Evolutionary conservation across 2,888 invertebrate species (phyloP), one percentile per base, ranked within the genome.

Genomic region (Drosophila demipolita): DNA sequence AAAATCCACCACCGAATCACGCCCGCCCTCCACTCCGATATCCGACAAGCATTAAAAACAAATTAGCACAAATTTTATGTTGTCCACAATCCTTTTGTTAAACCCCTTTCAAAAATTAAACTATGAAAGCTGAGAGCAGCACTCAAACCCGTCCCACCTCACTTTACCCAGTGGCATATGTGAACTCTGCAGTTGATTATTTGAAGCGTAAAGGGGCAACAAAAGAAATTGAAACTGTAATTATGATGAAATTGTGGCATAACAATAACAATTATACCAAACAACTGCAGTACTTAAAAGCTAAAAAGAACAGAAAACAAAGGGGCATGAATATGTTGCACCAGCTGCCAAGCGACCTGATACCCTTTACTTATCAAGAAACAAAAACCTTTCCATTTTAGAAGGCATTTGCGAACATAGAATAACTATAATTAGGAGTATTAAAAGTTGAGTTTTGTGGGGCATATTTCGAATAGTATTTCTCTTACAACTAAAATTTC

Each of bases 171-270:
- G 53, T 50, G 53, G 58, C 52, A 78, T 73, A 67, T 81, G 66
- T 61, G 54, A 15, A 33, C 53, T 20, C 38, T 54, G 48, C 40
- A 50, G 54, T 48, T 65, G 73, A 40, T 60, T 68, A 48, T 66
- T 58, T 53, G 52, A 58, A 61, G 36, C 75, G 57, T 53, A 55
- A 66, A 73, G 60, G 32, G 57, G 48, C 49, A 62, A 66, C 73
- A 86, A 87, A 73, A 73, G 70, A 74, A 80, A 77, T 66, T 80
- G 68, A 72, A 83, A 83, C 87, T 73, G 78, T 83, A 86, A 89
- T 89, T 85, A 87, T 83, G 86, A 70, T 66, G 70, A 45, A 66
- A 42, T 58, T 75, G 66, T 76, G 65, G 65, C 66, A 40, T 38
- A 70, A 42, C 67, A 68, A 63, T 62, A 65, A 45, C 60, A 62